These are phyloP conservation scores for Meteorus colon DNA, from an alignment of 2,888 invertebrate species.

Conservation along the genomic window DNA sequence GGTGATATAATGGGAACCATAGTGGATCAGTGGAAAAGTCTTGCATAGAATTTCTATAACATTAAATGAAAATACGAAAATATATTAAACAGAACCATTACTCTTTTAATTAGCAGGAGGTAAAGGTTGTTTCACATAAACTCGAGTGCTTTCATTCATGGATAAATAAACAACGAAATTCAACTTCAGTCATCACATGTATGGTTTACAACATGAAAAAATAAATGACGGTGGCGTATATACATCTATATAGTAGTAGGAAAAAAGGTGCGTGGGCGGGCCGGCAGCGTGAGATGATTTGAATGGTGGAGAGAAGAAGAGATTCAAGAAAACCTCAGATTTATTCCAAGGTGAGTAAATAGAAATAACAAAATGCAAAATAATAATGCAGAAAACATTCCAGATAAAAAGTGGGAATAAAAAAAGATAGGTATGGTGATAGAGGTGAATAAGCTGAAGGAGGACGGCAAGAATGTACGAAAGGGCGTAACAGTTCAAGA, in stretches of 20 bases:
- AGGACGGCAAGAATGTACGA: constrained; percentile 40
- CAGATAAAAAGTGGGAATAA: background rate
- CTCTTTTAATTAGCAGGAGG: too few species aligned
- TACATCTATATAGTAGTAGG: constrained; percentile 11
- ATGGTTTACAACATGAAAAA: background rate
- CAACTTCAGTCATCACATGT: background rate
- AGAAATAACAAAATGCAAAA: constrained; percentile 3
- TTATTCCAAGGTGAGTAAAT: constrained; percentile 19
- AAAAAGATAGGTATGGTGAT: constrained; percentile 17
- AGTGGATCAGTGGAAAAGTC: too few species aligned
- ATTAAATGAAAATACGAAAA: too few species aligned
- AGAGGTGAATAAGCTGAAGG: constrained; percentile 37
- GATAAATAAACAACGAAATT: constrained; percentile 27
- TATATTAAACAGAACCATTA: too few species aligned
- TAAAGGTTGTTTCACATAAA: too few species aligned
- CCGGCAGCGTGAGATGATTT: constrained; percentile 46
- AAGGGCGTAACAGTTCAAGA: constrained; percentile 29
- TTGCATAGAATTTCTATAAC: too few species aligned
- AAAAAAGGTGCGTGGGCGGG: constrained; percentile 48
- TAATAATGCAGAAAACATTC: constrained; percentile 1
- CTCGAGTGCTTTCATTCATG: background rate
- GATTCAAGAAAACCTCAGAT: constrained; percentile 30
- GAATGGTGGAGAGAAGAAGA: constrained; percentile 48
- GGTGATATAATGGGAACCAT: too few species aligned
- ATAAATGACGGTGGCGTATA: background rate